These are phyloP conservation scores for Cryptotermes secundus DNA, from an alignment of 1,140 invertebrate species.

Conservation along the genomic window DNA sequence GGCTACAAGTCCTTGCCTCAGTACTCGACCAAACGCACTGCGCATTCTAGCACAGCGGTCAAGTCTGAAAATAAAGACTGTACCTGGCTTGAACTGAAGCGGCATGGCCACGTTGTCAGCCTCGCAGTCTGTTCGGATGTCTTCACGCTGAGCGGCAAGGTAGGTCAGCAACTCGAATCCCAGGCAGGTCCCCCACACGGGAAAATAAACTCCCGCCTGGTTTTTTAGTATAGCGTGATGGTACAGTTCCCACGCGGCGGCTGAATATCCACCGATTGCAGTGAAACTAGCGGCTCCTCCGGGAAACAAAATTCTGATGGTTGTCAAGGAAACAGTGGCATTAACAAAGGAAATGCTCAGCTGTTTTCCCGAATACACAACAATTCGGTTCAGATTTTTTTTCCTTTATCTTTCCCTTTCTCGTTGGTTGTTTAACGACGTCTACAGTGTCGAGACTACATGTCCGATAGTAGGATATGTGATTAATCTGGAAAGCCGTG, in stretches of 20 bases:
- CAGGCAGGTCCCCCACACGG: constrained; percentile 85
- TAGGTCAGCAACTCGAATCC: constrained; percentile 82
- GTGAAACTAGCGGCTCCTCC: constrained; percentile 71
- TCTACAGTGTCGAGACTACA: too few relatives aligned
- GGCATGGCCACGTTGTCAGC: constrained; percentile 60
- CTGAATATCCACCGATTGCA: constrained; percentile 65
- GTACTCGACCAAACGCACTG: too few relatives aligned
- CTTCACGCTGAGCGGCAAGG: constrained; percentile 58
- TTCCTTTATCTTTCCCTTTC: too few relatives aligned
- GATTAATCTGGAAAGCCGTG: too few relatives aligned
- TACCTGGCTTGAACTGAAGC: constrained; percentile 65
- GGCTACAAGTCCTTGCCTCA: too few relatives aligned
- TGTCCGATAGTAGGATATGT: too few relatives aligned
- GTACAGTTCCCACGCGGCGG: constrained; percentile 68
- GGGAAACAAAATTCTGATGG: constrained; percentile 67
- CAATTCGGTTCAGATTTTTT: too few relatives aligned
- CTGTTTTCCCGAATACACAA: too few relatives aligned
- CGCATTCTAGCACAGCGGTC: too few relatives aligned
- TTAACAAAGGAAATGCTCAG: too few relatives aligned
- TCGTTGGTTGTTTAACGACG: too few relatives aligned
- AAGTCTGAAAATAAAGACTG: background rate
- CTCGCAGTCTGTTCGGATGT: constrained; percentile 60
- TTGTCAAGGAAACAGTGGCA: background rate
- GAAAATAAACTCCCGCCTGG: constrained; percentile 71
- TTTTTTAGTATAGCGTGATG: constrained; percentile 64